Percentiles rank a stretch among this genome's conserved stretches.
These are phyloP conservation scores for Neolamprologus cancellatus DNA, from an alignment of 2,113 vertebrate species.

Conservation along the genomic window DNA sequence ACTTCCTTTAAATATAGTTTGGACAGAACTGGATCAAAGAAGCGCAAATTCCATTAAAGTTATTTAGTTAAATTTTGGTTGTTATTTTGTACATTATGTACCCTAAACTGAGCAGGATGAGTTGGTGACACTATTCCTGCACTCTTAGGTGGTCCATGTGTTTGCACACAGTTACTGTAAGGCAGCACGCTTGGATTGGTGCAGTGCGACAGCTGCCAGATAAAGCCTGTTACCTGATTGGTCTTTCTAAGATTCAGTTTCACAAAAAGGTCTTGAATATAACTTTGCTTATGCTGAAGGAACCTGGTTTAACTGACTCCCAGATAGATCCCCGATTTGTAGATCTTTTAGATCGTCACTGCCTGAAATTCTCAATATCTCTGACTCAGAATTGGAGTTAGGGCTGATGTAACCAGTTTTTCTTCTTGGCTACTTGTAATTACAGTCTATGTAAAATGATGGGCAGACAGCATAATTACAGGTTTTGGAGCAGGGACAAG, in stretches of 20 bases:
- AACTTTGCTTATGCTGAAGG: background rate
- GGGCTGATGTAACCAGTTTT: background rate
- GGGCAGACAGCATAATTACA: background rate
- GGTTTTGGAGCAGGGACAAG: background rate
- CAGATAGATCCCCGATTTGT: rapidly evolving
- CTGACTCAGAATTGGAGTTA: background rate
- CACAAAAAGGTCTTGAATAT: background rate
- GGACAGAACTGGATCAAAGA: background rate
- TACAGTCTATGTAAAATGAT: background rate
- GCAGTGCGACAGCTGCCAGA: background rate
- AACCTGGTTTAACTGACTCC: background rate
- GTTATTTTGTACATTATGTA: background rate
- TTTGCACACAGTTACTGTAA: background rate
- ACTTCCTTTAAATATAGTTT: background rate
- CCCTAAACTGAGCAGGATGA: background rate
- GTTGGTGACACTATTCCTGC: background rate
- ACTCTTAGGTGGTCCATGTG: background rate
- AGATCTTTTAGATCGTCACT: background rate
- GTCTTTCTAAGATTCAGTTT: background rate
- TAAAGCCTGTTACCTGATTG: background rate
- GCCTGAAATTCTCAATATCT: background rate
- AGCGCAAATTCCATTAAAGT: background rate
- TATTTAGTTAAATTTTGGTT: background rate
- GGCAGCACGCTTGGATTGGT: no score
- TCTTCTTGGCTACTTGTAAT: background rate